Evolutionary conservation across 1,140 invertebrate genomes (phyloP), one percentile per base, ranked within the genome.

Genomic region (Polypedilum vanderplanki): DNA sequence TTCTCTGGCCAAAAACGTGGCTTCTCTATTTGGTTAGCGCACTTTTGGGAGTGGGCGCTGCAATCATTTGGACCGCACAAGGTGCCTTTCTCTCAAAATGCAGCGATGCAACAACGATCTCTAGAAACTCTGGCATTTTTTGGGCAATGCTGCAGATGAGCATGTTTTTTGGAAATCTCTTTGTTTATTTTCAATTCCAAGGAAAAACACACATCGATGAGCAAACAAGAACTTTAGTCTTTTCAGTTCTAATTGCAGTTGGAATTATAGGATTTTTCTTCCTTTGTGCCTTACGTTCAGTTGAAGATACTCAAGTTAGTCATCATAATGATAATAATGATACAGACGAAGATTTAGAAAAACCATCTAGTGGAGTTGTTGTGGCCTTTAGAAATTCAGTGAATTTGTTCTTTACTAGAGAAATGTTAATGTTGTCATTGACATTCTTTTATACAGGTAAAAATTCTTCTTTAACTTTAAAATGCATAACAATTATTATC

Each of bases 141-240:
- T 98, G 96, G 96, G 96, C 96, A 0, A 89, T 98, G 80, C 86
- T 98, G 57, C 96, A 98, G 82, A 90, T 88, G 78, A 95, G 95
- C 79, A 88, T 97, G 83, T 91, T 98, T 80, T 89, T 94, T 78
- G 96, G 97, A 73, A 98, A 98, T 80, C 84, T 96, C 8, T 98
- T 97, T 83, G 95, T 98, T 9, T 97, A 90, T 83, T 93, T 95
- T 80, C 88, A 90, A 81, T 96, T 98, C 82, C 88, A 90, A 86
- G 91, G 91, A 73, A 86, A 90, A 82, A 81, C 86, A 0, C 84
- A 86, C 15, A 88, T 93, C 3, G 89, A 93, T 74, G 78, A 81
- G 75, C 80, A 83, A 5, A 92, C 88, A 0, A 84, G 94, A 9
- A 88, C 85, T 57, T 79, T 91, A 1, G 91, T 96, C 0, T 93